These are phyloP conservation scores for Cryptus viduatorius DNA, from an alignment of 2,888 invertebrate species.

Conservation along the genomic window DNA sequence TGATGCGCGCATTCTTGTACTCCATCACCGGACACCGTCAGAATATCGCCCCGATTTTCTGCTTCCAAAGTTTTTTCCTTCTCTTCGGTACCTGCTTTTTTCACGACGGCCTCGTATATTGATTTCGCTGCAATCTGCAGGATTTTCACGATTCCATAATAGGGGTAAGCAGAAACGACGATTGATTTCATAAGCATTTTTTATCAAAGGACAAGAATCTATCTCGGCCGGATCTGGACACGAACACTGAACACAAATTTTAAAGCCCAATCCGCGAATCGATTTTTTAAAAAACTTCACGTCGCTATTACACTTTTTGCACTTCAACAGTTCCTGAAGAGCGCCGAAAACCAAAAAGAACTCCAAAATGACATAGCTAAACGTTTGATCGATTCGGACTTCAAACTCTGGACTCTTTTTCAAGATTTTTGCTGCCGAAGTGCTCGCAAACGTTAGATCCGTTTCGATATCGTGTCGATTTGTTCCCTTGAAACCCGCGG, in stretches of 20 bases:
- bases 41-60: conserved; percentile 12
- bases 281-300: conserved; percentile 69
- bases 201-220: conserved; percentile 68
- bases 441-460: too few relatives aligned
- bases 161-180: conserved; percentile 68
- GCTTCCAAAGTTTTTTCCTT: conserved; percentile 43
- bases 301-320: conserved; percentile 67
- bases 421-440: too few relatives aligned
- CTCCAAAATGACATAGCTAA: conserved; percentile 55
- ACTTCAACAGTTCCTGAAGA: conserved; percentile 66
- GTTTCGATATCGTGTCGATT: too few relatives aligned
- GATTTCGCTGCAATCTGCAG: not conserved
- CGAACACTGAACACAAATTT: conserved; percentile 68
- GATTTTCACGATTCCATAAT: too few relatives aligned
- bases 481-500: too few relatives aligned
- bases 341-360: conserved; percentile 67
- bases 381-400: conserved; percentile 51
- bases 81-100: conserved; percentile 43
- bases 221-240: conserved; percentile 68
- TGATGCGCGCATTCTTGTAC: conserved; percentile 57
- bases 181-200: conserved; percentile 73
- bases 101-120: conserved; percentile 32
- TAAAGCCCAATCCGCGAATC: conserved; percentile 71
- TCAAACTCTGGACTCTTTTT: too few relatives aligned
- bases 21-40: not conserved